A percentile compares a stretch with the other conserved stretches of the same genome.
Conservation (phyloP, 2,113 vertebrate genomes). For the Crotalus viridis region DNA sequence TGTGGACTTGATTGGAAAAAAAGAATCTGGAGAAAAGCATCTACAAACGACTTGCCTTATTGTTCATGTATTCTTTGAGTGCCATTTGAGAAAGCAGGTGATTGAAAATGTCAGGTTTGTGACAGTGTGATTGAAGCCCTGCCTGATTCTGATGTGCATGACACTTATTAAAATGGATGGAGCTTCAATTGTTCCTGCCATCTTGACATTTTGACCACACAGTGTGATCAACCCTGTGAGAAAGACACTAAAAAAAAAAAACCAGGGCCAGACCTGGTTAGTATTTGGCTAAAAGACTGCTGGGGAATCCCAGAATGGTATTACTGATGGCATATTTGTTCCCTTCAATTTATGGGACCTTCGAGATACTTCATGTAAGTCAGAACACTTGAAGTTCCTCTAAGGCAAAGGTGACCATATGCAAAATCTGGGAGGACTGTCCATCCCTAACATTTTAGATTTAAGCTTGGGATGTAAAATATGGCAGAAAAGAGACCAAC, state of each 20-base stretch:
- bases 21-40: neutral
- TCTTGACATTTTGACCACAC: neutral
- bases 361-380: neutral
- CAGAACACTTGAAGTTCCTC: neutral
- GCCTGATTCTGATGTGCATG: neutral
- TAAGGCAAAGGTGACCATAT: neutral
- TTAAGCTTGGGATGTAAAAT: neutral
- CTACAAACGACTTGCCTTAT: neutral
- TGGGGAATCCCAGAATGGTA: neutral
- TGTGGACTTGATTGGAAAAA: neutral
- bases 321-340: neutral
- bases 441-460: neutral
- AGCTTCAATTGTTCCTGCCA: neutral
- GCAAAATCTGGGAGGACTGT: neutral
- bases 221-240: neutral
- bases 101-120: neutral
- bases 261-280: neutral
- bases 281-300: neutral
- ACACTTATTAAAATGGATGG: neutral
- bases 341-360: neutral
- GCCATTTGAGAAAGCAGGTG: neutral
- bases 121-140: neutral
- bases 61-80: neutral
- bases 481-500: neutral
- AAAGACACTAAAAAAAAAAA: neutral